Conservation (phyloP, 1,140 invertebrate species). For the Aphis craccivora region DNA sequence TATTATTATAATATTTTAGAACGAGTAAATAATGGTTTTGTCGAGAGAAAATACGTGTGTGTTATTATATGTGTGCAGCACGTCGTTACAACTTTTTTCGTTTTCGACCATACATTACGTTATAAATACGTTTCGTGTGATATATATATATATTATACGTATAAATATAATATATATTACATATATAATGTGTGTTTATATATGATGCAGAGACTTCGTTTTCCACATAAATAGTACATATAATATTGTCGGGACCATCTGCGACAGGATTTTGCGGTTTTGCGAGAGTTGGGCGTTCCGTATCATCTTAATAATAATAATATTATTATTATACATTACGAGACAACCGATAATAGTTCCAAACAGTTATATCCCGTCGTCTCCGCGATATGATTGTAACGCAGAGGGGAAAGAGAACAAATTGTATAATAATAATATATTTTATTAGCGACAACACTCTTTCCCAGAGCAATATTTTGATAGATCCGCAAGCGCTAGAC, state of each 20-base stretch:
- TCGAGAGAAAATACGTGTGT: neutral
- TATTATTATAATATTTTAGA: neutral
- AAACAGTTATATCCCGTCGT: neutral
- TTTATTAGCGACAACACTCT: neutral
- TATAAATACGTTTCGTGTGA: neutral
- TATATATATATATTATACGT: too few species aligned
- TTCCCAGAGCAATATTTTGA: neutral
- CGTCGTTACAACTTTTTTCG: neutral
- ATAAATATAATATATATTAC: neutral
- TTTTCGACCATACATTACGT: neutral
- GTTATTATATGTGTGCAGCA: neutral
- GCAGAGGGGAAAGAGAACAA: neutral
- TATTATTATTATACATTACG: neutral
- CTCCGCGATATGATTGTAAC: neutral
- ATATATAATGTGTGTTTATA: neutral
- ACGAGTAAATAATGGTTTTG: neutral
- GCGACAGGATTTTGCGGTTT: neutral
- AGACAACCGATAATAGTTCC: neutral
- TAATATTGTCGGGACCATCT: neutral
- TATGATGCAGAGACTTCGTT: neutral
- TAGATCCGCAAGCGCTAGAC: neutral
- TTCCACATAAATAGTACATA: neutral
- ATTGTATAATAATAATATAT: slow-evolving; percentile 2
- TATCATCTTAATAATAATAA: neutral
- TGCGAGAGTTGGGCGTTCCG: neutral